A percentile compares a stretch with the other conserved stretches of the same genome.
phyloP scores from a whole-genome alignment of 2,888 invertebrate genomes.

The Stenodema calcarata region DNA sequence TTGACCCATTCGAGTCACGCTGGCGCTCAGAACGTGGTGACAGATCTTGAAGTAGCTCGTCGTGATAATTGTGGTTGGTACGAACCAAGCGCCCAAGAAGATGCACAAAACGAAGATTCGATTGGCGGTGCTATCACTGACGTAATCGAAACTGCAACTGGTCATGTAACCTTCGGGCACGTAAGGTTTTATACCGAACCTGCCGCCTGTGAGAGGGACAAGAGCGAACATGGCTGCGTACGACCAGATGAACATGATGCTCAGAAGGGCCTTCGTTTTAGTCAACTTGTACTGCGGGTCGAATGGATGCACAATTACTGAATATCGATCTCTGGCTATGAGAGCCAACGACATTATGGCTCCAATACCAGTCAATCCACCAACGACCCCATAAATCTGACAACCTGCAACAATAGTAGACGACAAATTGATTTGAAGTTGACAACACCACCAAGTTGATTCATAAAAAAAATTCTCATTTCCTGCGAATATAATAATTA shows the following conservation, averaged over 20 bases:
- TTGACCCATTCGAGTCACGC: slow-evolving; percentile 55
- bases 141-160: slow-evolving; percentile 85
- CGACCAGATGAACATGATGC: slow-evolving; percentile 73
- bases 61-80: slow-evolving; percentile 74
- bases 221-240: slow-evolving; percentile 75
- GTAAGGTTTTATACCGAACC: slow-evolving; percentile 74
- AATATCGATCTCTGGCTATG: slow-evolving; percentile 81
- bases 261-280: slow-evolving; percentile 68
- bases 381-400: slow-evolving; percentile 78
- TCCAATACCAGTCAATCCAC: slow-evolving; percentile 80
- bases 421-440: not conserved
- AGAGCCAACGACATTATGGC: slow-evolving; percentile 82
- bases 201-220: slow-evolving; percentile 70
- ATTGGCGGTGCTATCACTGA: slow-evolving; percentile 68
- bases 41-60: slow-evolving; percentile 78
- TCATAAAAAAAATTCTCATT: no score
- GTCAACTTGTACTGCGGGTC: slow-evolving; percentile 72
- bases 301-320: slow-evolving; percentile 83
- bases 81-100: slow-evolving; percentile 77
- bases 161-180: slow-evolving; percentile 80
- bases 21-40: slow-evolving; percentile 63
- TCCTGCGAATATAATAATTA: no score
- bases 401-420: slow-evolving; percentile 68
- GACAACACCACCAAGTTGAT: no score
- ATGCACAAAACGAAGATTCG: slow-evolving; percentile 76